Evolutionary conservation across 2,888 invertebrate genomes (phyloP).

Genomic region (Troides helena): DNA sequence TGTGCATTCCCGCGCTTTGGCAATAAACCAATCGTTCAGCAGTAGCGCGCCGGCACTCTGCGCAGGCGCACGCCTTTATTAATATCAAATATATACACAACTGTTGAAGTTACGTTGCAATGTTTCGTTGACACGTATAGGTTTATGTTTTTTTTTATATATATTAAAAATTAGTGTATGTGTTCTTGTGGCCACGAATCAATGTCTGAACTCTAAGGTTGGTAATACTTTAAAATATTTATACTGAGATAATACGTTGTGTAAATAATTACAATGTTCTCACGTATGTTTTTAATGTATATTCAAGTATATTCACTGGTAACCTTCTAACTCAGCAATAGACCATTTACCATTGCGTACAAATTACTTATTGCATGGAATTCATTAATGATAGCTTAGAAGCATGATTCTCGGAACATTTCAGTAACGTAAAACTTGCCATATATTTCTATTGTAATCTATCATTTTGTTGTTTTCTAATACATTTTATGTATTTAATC

Average conservation of each 20-base stretch:
- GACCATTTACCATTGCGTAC: slow-evolving; percentile 1
- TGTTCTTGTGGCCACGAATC: slow-evolving; percentile 28
- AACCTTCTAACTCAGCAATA: slow-evolving; percentile 29
- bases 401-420: background rate
- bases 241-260: slow-evolving; percentile 44
- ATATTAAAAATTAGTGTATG: slow-evolving; percentile 4
- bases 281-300: slow-evolving; percentile 49
- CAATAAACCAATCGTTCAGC: slow-evolving; percentile 53
- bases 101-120: slow-evolving; percentile 24
- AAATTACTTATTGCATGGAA: slow-evolving; percentile 1
- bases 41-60: slow-evolving; percentile 55
- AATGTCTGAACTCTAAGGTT: slow-evolving; percentile 45
- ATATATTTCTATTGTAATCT: background rate
- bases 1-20: slow-evolving; percentile 61
- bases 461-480: background rate
- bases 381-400: background rate
- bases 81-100: slow-evolving; percentile 28
- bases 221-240: slow-evolving; percentile 37
- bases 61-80: slow-evolving; percentile 57
- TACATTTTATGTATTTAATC: background rate
- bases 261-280: slow-evolving; percentile 47
- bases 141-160: slow-evolving; percentile 11
- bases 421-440: background rate
- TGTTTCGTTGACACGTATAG: slow-evolving; percentile 27
- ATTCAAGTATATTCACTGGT: slow-evolving; percentile 34